phyloP scores from a whole-genome alignment of 2,888 invertebrate species.

The Laspeyria flexula region DNA sequence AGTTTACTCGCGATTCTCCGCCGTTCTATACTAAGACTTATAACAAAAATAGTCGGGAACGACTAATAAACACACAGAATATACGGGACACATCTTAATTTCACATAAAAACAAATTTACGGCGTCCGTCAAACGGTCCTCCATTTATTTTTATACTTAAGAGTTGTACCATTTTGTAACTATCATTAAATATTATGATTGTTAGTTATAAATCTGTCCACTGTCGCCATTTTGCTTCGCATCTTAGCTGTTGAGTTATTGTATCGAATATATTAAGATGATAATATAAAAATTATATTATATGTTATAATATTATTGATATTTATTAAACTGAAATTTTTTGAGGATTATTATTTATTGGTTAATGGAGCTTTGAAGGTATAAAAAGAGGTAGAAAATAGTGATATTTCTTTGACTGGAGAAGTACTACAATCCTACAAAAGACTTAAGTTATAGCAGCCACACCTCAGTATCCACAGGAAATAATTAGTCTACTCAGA shows the following conservation, averaged over 20 bases:
- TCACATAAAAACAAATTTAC: constrained; percentile 80
- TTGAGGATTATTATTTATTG: too few species aligned
- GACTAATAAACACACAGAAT: constrained; percentile 69
- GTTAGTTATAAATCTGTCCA: constrained; percentile 73
- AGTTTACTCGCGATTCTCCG: too few species aligned
- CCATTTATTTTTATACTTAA: constrained; percentile 69
- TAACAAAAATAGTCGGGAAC: constrained; percentile 49
- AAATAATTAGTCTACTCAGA: constrained; percentile 8
- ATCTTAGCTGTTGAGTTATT: constrained; percentile 11
- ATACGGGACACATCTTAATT: constrained; percentile 80
- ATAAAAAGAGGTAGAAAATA: too few species aligned
- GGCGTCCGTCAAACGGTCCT: constrained; percentile 54
- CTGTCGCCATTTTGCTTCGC: constrained; percentile 19
- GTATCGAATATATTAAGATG: background rate
- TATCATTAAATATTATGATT: constrained; percentile 77
- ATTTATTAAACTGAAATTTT: too few species aligned
- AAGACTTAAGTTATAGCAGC: too few species aligned
- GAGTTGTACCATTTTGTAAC: constrained; percentile 68
- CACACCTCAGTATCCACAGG: too few species aligned
- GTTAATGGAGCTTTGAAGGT: too few species aligned
- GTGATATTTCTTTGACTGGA: too few species aligned
- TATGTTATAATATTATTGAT: background rate
- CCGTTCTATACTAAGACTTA: constrained; percentile 23
- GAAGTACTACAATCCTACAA: too few species aligned
- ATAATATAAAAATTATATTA: constrained; percentile 3